Evolutionary conservation across 1,140 invertebrate species (phyloP).

Genomic region (Tyrophagus putrescentiae): DNA sequence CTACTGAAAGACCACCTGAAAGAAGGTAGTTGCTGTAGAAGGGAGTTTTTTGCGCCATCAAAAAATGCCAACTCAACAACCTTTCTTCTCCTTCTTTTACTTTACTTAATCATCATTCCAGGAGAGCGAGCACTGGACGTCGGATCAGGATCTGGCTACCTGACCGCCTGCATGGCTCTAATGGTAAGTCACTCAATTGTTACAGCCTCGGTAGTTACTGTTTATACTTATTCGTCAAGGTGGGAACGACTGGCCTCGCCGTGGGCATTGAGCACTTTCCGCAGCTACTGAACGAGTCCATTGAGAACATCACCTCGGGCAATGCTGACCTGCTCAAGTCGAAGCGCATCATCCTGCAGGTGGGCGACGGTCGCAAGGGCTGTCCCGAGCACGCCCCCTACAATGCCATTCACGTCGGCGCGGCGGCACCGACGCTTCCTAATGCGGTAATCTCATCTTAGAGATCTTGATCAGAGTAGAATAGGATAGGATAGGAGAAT

Average conservation of each 20-base stretch:
- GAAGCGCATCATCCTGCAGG: constrained; percentile 50
- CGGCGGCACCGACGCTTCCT: neutral
- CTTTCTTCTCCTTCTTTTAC: neutral
- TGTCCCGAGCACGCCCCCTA: constrained; percentile 56
- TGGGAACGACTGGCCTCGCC: constrained; percentile 53
- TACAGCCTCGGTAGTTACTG: constrained; percentile 2
- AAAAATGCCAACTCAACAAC: neutral
- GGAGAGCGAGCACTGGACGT: constrained; percentile 77
- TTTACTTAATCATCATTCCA: neutral
- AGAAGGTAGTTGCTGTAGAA: constrained; percentile 32
- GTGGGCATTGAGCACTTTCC: constrained; percentile 87
- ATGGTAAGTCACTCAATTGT: constrained; percentile 45
- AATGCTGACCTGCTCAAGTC: constrained; percentile 49
- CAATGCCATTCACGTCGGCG: constrained; percentile 76
- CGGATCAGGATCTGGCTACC: constrained; percentile 85
- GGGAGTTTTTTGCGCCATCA: neutral
- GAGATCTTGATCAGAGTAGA: neutral
- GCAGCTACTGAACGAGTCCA: constrained; percentile 58
- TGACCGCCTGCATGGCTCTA: constrained; percentile 83
- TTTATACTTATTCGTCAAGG: constrained; percentile 31
- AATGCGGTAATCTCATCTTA: constrained; percentile 21
- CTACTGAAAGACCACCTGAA: constrained; percentile 62
- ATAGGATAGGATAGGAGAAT: too few relatives aligned
- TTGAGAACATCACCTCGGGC: constrained; percentile 59
- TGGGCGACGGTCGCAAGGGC: constrained; percentile 70